Base-by-base conservation (phyloP, 2,113 vertebrate genomes). In the Cheilinus undulatus region DNA sequence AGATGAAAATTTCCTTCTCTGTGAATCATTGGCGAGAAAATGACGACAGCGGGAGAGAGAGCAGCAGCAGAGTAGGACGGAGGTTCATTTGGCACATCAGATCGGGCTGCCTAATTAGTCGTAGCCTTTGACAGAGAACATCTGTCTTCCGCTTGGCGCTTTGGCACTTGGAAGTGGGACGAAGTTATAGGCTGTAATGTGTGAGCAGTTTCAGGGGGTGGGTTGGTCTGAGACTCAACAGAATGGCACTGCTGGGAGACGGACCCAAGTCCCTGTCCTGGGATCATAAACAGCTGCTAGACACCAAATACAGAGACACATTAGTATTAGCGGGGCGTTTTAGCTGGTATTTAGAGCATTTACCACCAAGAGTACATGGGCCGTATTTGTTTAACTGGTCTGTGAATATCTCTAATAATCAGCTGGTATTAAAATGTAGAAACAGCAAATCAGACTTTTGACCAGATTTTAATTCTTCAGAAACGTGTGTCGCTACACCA, bases 121-220 rank as follows among this genome's bases (percentile, higher is more conserved):
- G 38, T 34, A 23, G 56, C 59, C 42, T 62, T 6, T 82, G 59
- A 77, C 42, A 24, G 58, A 49, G 54, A 80, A 69, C 67, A 77
- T 82, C 76, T 81, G 69, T 24, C 20, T 23, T 40, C 14, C 56
- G 57, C 52, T n/a, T 32, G 45, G 12, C 46, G 38, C 32, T 76
- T 63, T 80, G 69, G 74, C 72, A 72, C 50, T 73, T 76, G 56
- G 36, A 60, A 57, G 56, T 7, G 8, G 49, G 52, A 60, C 24
- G 32, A 23, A 58, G 50, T 48, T 23, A 38, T 19, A 20, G 19
- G 12, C 27, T 46, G 40, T 34, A 32, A n/a, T 0, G 10, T 57
- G 43, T 76, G 28, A 71, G 56, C 30, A 34, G 5, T 73, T 54
- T 68, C 45, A 73, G 48, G 34, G 59, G 24, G 42, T 9, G 3